Evolutionary conservation across 2,888 invertebrate species (phyloP).

Genomic region (Ophraella communa): DNA sequence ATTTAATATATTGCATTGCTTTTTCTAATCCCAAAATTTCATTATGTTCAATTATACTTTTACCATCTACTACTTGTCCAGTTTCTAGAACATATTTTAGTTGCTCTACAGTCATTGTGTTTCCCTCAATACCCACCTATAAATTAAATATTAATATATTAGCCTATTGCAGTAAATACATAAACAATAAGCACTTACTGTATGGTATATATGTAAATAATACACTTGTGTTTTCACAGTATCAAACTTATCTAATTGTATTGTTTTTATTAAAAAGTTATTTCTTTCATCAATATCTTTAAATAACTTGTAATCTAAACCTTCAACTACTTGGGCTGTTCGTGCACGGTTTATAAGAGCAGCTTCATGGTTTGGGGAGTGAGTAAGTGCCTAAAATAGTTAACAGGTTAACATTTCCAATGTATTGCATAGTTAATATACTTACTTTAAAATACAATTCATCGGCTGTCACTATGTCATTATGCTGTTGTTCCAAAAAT

Average conservation of each 20-base stretch:
- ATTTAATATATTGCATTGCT: slow-evolving; percentile 90
- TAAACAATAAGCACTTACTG: slow-evolving; percentile 60
- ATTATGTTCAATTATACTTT: slow-evolving; percentile 95
- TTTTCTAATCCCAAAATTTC: slow-evolving; percentile 94
- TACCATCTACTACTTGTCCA: slow-evolving; percentile 82
- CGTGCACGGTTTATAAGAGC: slow-evolving; percentile 82
- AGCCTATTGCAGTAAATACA: not conserved
- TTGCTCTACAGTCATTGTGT: slow-evolving; percentile 93
- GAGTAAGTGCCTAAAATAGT: slow-evolving; percentile 72
- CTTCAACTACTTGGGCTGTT: slow-evolving; percentile 87
- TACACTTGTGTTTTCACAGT: slow-evolving; percentile 94
- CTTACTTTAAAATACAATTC: slow-evolving; percentile 81
- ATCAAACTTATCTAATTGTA: slow-evolving; percentile 83
- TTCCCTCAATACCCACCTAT: slow-evolving; percentile 90
- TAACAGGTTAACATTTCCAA: too few relatives aligned
- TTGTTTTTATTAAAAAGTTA: slow-evolving; percentile 74
- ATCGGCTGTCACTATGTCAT: slow-evolving; percentile 89
- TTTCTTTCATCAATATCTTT: slow-evolving; percentile 84
- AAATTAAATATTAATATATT: slow-evolving; percentile 20
- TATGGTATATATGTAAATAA: slow-evolving; percentile 95
- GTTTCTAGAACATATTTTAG: slow-evolving; percentile 93
- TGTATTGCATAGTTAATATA: too few relatives aligned
- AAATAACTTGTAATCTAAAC: slow-evolving; percentile 82
- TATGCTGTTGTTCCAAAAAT: slow-evolving; percentile 84
- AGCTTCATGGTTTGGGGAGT: slow-evolving; percentile 82